Evolutionary conservation across 2,888 invertebrate species (phyloP), one percentile per base, ranked within the genome.

Genomic region (Byasa hedistus): DNA sequence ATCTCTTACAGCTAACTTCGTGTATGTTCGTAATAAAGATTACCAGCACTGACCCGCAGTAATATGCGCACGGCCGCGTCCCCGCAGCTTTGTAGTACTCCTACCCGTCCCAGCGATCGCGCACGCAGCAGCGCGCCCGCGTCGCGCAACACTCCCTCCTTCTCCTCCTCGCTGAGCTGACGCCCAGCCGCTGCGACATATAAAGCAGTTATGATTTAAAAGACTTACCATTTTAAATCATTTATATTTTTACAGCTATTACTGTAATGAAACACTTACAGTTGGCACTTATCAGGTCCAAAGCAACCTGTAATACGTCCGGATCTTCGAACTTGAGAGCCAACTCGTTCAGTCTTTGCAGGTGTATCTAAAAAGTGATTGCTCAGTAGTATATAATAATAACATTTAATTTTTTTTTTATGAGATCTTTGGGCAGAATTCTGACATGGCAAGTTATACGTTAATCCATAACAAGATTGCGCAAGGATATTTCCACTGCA

Each of bases 261-360:
- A 32, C 32, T 32, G 7, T 32, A 32, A 1, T 32, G 10, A 10
- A 10, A 1, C 10, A 77, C 82, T 80, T 58, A 84, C 84, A 56
- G 23, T 75, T 73, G 36, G 75, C 72, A 48, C 72, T 73, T 8
- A 77, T 68, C 0, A 85, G 70, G 3, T 75, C 71, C 12, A 80
- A 61, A 0, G 81, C n/a, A 3, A 74, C 68, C 8, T 75, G 73
- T 39, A 85, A 69, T 0, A 70, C 75, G 0, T 75, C 72, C 0
- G 75, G 36, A 2, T 82, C 75, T 22, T 81, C 79, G 12, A 78
- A 66, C 17, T 69, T 67, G 0, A 79, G 58, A 0, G 83, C 78
- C 19, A 70, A 44, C 21, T 78, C 72, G 0, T 81, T 61, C 0
- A 79, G 66, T 0, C 69, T 68, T 58, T 75, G 70, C 0, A 83